Evolutionary conservation across 2,888 invertebrate genomes (phyloP), one percentile per base, ranked within the genome.

Genomic region (Callyntrura sp.): DNA sequence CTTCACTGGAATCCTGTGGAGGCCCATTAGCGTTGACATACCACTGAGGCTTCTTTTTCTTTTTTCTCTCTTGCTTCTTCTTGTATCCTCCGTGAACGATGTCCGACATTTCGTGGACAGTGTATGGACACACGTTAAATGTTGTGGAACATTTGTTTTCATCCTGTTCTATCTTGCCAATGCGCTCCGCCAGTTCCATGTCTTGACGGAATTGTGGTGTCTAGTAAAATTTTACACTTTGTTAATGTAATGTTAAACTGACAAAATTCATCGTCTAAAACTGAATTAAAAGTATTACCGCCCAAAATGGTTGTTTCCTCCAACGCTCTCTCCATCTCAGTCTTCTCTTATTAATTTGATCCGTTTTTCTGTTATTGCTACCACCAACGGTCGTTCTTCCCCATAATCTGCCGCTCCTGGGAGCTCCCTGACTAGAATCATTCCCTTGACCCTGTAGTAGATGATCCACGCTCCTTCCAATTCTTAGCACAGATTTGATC

Each of bases 101-200:
- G 6, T 78, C 84, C 84, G 87, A 90, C 91, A 91, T 91, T 65
- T 91, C 86, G 12, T 89, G 57, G 3, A 84, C 62, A 0, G 89
- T 84, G 81, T 91, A 91, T n/a, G 91, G 91, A 70, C 91, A 91
- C 14, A 86, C 57, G 23, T 79, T 91, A 35, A 91, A 91, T 4
- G 91, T 91, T 8, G 88, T 57, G 3, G 89, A 83, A 55, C 91
- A 91, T 12, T 81, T 73, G 57, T 17, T 57, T 20, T 90, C 90
- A 57, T 86, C 87, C 28, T 90, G 76, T 12, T 88, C 83, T 8
- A 62, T 45, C 76, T 88, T 84, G 1, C 91, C 91, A 6, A 91
- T 91, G 6, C 91, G 28, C 23, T 90, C 79, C 43, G 91, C 91
- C 0, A 91, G 73, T 62, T 89, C 90, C 89, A 91, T 89, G 17